These are phyloP conservation scores for Balanococcus diminutus DNA, from an alignment of 2,888 invertebrate species.

Conservation along the genomic window DNA sequence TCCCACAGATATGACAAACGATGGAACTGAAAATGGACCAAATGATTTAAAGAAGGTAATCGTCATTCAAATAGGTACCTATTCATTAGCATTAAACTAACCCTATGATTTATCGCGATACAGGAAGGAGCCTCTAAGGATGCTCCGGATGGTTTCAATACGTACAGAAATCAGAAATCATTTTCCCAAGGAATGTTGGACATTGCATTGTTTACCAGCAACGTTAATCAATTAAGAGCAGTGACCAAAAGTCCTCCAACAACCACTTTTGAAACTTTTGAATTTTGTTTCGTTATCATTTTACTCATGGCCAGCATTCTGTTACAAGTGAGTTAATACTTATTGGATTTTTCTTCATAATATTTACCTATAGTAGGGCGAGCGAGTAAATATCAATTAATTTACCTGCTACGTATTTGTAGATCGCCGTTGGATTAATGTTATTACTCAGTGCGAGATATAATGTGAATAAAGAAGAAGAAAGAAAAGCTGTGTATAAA, in stretches of 20 bases:
- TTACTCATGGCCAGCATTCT: constrained; percentile 77
- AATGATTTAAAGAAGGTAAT: not conserved
- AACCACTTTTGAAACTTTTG: constrained; percentile 68
- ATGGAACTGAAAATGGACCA: not conserved
- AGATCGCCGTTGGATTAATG: constrained; percentile 82
- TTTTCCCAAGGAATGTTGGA: constrained; percentile 92
- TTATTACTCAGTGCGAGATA: constrained; percentile 82
- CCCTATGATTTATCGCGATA: too few species aligned
- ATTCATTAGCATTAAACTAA: too few species aligned
- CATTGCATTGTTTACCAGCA: constrained; percentile 81
- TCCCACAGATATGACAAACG: not conserved
- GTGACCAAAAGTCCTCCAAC: constrained; percentile 74
- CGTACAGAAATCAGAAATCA: constrained; percentile 87
- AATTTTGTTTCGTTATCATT: constrained; percentile 76
- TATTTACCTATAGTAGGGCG: not conserved
- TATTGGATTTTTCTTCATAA: not conserved
- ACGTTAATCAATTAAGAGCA: constrained; percentile 85
- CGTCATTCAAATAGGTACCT: too few species aligned
- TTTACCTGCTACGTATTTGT: constrained; percentile 58
- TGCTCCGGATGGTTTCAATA: constrained; percentile 70
- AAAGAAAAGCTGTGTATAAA: constrained; percentile 78
- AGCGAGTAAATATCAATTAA: not conserved
- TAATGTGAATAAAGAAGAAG: constrained; percentile 76
- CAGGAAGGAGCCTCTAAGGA: not conserved
- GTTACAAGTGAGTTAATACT: constrained; percentile 66